A percentile compares a stretch with the other conserved stretches of the same genome.
These are phyloP conservation scores for Bicyclus anynana DNA, from an alignment of 1,140 invertebrate species.

Conservation along the genomic window DNA sequence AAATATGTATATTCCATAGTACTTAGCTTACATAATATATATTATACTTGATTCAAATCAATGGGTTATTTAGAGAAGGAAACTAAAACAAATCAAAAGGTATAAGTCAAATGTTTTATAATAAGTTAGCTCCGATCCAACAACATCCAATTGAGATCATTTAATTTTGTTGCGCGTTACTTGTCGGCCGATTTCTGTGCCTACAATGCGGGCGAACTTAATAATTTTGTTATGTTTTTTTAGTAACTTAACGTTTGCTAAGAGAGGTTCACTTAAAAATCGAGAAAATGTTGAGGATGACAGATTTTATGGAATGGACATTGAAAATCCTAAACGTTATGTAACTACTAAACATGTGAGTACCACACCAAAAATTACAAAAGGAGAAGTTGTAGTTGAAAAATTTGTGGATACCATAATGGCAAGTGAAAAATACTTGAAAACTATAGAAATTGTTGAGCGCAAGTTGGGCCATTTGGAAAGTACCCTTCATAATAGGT, in stretches of 20 bases:
- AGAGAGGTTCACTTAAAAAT: not conserved
- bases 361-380: conserved; percentile 25
- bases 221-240: conserved; percentile 8
- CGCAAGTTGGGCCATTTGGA: conserved; percentile 50
- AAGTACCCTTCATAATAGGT: conserved; percentile 41
- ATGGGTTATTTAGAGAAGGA: conserved; percentile 13
- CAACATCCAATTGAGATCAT: conserved; percentile 15
- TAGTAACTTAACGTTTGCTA: conserved; percentile 2
- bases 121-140: conserved; percentile 26
- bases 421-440: conserved; percentile 54
- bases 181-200: not conserved
- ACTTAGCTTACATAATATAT: too few species aligned
- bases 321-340: conserved; percentile 6
- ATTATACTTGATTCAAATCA: too few species aligned
- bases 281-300: conserved; percentile 13
- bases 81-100: conserved; percentile 17
- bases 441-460: conserved; percentile 54
- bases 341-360: conserved; percentile 21
- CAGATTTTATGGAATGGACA: conserved; percentile 6
- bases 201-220: conserved; percentile 11
- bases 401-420: conserved; percentile 61
- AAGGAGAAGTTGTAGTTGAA: conserved; percentile 48
- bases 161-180: conserved; percentile 5
- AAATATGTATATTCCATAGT: too few species aligned
- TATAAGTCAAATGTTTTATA: conserved; percentile 25